Evolutionary conservation across 1,140 invertebrate genomes (phyloP).

Genomic region (Gryon sp.): DNA sequence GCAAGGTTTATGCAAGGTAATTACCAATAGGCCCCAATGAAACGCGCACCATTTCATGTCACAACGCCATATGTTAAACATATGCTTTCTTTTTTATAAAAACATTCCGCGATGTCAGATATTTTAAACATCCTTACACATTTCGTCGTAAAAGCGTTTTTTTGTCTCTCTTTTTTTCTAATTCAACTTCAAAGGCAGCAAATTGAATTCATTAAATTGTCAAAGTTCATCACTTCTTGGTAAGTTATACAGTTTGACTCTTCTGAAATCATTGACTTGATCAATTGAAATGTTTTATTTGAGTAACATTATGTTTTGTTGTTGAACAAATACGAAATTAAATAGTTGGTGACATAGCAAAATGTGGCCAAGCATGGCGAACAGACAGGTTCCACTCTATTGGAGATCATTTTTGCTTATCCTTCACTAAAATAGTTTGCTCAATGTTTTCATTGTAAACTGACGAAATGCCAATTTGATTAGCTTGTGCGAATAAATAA

Average conservation of each 20-base stretch:
- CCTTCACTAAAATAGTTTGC: not conserved
- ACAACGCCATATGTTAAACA: constrained; percentile 31
- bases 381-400: constrained; percentile 15
- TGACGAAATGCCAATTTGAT: constrained; percentile 11
- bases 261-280: too few relatives aligned
- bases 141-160: not conserved
- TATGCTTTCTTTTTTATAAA: constrained; percentile 11
- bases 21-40: not conserved
- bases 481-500: too few relatives aligned
- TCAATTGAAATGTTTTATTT: too few relatives aligned
- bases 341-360: constrained; percentile 1
- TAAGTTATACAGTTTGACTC: too few relatives aligned
- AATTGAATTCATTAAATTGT: too few relatives aligned
- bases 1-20: constrained; percentile 4
- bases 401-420: constrained; percentile 12
- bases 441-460: constrained; percentile 20
- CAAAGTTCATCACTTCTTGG: too few relatives aligned
- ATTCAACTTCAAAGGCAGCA: too few relatives aligned
- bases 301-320: too few relatives aligned
- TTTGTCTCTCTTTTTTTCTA: not conserved
- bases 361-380: not conserved
- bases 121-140: not conserved
- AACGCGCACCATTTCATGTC: not conserved
- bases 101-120: constrained; percentile 2
- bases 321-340: not conserved